These are phyloP conservation scores for Chorisops tibialis DNA, from an alignment of 2,888 invertebrate genomes.

Conservation along the genomic window DNA sequence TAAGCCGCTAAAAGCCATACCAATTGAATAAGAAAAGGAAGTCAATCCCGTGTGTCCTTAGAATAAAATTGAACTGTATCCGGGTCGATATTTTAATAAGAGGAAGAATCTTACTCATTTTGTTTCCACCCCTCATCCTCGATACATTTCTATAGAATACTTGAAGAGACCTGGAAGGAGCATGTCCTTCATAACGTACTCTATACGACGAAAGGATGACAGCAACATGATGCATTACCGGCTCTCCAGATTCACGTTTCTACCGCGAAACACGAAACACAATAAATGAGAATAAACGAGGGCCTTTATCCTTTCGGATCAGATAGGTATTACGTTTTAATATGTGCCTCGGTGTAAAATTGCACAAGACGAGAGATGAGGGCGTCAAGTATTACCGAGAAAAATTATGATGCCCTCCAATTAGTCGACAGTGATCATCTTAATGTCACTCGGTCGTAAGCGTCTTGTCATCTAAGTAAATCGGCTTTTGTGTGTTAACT, in stretches of 20 bases:
- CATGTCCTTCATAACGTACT: constrained; percentile 6
- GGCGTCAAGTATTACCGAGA: constrained; percentile 17
- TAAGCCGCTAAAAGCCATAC: too few species aligned
- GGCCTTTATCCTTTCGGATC: too few species aligned
- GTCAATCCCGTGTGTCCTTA: too few species aligned
- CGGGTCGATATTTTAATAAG: too few species aligned
- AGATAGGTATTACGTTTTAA: too few species aligned
- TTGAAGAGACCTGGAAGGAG: too few species aligned
- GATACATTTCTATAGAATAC: too few species aligned
- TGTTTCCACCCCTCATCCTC: too few species aligned
- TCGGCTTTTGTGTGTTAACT: neutral
- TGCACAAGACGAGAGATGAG: constrained; percentile 1
- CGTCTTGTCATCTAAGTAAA: constrained; percentile 1
- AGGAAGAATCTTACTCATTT: too few species aligned
- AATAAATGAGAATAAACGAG: constrained; percentile 1
- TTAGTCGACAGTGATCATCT: constrained; percentile 25
- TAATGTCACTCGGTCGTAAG: constrained; percentile 20
- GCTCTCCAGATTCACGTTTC: neutral
- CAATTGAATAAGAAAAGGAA: too few species aligned
- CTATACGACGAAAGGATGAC: constrained; percentile 18
- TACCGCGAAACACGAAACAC: neutral
- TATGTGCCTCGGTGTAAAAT: constrained; percentile 8
- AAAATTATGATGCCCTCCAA: constrained; percentile 21
- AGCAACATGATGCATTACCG: constrained; percentile 20
- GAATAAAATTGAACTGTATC: too few species aligned